Evolutionary conservation across 2,888 invertebrate genomes (phyloP), one percentile per base, ranked within the genome.

Genomic region (Agonopterix alstromeriana): DNA sequence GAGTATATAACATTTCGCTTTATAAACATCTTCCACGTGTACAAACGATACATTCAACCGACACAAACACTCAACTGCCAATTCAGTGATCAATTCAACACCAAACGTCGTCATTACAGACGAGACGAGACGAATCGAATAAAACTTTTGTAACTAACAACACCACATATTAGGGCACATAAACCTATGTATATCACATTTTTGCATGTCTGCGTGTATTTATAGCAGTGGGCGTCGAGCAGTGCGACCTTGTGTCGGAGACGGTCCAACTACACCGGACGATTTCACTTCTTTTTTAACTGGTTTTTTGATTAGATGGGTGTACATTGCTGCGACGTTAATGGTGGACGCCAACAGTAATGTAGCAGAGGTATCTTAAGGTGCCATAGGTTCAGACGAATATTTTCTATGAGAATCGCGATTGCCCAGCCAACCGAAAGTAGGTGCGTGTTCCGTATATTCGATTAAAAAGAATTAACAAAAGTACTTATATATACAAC

Each of bases 171-270:
- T 77, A 77, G 73, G 76, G 70, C 75, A 75, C 69, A 42, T 42
- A 65, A 68, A 69, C 77, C 75, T 79, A 73, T 77, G 73, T 79
- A 67, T 79, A 77, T 73, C 69, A 67, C 76, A 84, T 83, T 82
- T 86, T 83, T 84, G 79, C 78, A 77, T 84, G 84, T 77, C 82
- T 82, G 82, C 57, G 77, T 82, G 69, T 86, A 85, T 86, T 83
- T 83, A 79, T 85, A 85, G 77, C 73, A 57, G 82, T 82, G 72
- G 85, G 84, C 75, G 74, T 74, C 80, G 77, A 69, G 67, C 77
- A 70, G 58, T 60, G 70, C 83, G 84, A 85, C 87, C 86, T 86
- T 87, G 86, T 72, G 75, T 63, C 66, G 68, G 83, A 82, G 85
- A 85, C 84, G 70, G 64, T 65, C 63, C 51, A 46, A 52, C 55